Evolutionary conservation across 64 coral and sea anemone genomes (phyloP).

Genomic region (Montipora sp.): DNA sequence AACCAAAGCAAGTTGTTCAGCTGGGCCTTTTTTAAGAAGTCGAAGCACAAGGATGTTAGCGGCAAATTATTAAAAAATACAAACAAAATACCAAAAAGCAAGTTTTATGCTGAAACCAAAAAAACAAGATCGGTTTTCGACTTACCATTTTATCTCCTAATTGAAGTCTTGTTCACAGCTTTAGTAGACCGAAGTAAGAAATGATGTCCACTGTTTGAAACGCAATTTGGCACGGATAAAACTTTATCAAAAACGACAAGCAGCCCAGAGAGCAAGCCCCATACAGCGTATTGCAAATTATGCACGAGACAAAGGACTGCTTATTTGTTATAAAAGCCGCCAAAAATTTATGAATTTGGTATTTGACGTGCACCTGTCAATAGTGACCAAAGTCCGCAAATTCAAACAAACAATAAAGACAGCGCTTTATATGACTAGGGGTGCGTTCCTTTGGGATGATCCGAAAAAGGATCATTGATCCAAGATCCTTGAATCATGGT

Average conservation of each 20-base stretch:
- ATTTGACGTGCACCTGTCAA: slow-evolving; percentile 16
- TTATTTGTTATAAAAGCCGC: neutral
- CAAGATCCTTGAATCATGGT: no score
- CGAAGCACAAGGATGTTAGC: no score
- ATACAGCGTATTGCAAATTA: slow-evolving; percentile 10
- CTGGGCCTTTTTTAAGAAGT: no score
- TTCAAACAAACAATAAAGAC: slow-evolving; percentile 17
- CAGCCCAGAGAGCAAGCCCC: neutral
- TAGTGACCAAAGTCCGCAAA: neutral
- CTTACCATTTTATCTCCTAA: neutral
- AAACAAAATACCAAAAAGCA: no score
- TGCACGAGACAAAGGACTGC: slow-evolving; percentile 21
- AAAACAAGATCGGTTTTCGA: neutral
- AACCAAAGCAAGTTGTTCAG: no score
- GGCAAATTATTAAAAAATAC: no score
- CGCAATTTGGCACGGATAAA: neutral
- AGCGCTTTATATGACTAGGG: neutral
- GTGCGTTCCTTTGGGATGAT: no score
- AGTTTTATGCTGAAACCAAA: no score
- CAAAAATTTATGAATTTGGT: slow-evolving; percentile 28
- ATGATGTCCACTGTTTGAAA: neutral
- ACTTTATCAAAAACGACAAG: neutral
- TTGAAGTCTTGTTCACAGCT: neutral
- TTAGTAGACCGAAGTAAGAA: neutral
- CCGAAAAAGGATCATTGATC: no score